Evolutionary conservation across 2,797 vertebrate species (phyloP), one percentile per base, ranked within the genome.

Genomic region (Enteromius paludinosus): DNA sequence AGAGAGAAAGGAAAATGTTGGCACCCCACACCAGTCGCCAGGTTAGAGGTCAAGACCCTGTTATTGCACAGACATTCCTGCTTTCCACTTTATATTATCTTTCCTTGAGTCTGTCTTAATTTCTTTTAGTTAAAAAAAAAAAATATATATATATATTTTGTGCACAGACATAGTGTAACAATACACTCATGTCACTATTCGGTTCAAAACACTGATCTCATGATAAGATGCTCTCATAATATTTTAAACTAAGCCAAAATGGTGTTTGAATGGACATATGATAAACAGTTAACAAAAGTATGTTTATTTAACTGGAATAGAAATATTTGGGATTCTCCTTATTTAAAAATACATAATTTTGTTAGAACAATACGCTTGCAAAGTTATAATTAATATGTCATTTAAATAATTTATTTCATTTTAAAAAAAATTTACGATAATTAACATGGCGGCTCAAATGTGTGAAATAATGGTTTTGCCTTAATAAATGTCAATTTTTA

Each of bases 61-160:
- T 91, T 92, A 92, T 93, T 94, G 93, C 93, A 92, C 92, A 90
- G 89, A 86, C 89, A 0, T 78, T 83, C 80, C 83, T 84, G 61
- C 87, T 85, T 89, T 82, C 54, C 80, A 59, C 23, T 61, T 82
- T 64, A 76, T 84, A 52, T 70, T 86, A 41, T 70, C 38, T 52
- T 28, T 64, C 43, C 43, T 17, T 62, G 62, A 4, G 17, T 43
- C 18, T 66, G 75, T 56, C 41, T 2, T 38, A 64, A 9, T 25
- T 2, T 12, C 2, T 62, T 64, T 59, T 14, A 8, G 3, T 68
- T 20, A 2, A 28, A 4, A 20, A n/a, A n/a, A n/a, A n/a, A n/a
- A n/a, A n/a, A n/a, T n/a, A n/a, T n/a, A 38, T 7, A 25, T 7
- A 38, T 38, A 38, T 7, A 20, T 33, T 49, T 65, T 45, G 35